Evolutionary conservation across 1,140 invertebrate genomes (phyloP).

Genomic region (Solenopsis invicta): DNA sequence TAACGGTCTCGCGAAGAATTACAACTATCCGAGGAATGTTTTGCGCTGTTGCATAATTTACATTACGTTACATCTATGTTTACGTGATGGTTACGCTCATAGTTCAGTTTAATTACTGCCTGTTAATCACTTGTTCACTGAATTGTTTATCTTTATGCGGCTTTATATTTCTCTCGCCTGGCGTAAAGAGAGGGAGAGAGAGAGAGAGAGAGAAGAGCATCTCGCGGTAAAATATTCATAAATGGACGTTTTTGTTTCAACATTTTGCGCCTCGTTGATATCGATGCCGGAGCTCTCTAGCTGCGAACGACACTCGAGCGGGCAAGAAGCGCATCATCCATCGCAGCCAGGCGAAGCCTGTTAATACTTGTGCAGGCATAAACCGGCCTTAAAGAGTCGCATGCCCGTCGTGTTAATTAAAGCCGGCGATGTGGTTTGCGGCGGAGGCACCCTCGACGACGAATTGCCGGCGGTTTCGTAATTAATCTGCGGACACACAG

Average conservation of each 20-base stretch:
- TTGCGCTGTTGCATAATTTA: background rate
- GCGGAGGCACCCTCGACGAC: background rate
- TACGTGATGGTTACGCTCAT: background rate
- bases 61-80: background rate
- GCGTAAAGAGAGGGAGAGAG: background rate
- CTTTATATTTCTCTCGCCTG: background rate
- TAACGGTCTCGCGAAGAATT: background rate
- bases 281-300: background rate
- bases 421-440: background rate
- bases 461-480: conserved; percentile 3
- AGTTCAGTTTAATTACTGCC: conserved; percentile 10
- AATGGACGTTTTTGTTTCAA: conserved; percentile 17
- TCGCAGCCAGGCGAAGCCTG: background rate
- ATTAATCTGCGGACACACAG: conserved; percentile 22
- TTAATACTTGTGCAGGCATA: background rate
- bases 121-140: conserved; percentile 1
- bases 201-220: background rate
- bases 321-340: background rate
- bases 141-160: background rate
- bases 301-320: background rate
- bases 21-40: background rate
- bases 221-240: background rate
- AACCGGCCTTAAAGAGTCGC: conserved; percentile 18
- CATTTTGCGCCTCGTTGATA: background rate
- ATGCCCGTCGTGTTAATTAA: conserved; percentile 43